Conservation (phyloP, 2,888 invertebrate species). For the Tineola bisselliella region DNA sequence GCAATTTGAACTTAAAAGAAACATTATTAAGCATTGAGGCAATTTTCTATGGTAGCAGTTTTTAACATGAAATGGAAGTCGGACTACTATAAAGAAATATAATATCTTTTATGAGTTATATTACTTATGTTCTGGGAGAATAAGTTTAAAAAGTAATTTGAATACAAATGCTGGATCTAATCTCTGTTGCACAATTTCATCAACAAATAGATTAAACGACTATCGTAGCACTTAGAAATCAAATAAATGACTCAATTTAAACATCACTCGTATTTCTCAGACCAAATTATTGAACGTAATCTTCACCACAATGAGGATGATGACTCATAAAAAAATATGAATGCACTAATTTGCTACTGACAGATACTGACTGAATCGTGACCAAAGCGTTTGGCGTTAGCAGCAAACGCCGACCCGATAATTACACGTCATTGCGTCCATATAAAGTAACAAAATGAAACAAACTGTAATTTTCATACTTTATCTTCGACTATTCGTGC, state of each 20-base stretch:
- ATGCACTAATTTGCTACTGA: constrained; percentile 34
- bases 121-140: too few relatives aligned
- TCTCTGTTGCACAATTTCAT: neutral
- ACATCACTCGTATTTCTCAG: constrained; percentile 26
- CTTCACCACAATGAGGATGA: constrained; percentile 43
- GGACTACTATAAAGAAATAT: too few relatives aligned
- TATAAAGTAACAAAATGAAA: constrained; percentile 35
- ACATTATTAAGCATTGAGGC: too few relatives aligned
- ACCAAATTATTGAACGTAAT: constrained; percentile 35
- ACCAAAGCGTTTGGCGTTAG: constrained; percentile 33
- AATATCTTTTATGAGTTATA: too few relatives aligned
- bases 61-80: too few relatives aligned
- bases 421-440: constrained; percentile 29
- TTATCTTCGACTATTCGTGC: too few relatives aligned
- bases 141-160: too few relatives aligned
- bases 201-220: neutral
- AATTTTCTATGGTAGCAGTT: too few relatives aligned
- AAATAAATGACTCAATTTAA: constrained; percentile 35
- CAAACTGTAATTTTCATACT: constrained; percentile 19
- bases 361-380: constrained; percentile 33
- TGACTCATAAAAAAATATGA: constrained; percentile 34
- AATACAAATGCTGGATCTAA: too few relatives aligned
- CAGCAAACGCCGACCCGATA: constrained; percentile 28
- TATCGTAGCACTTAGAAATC: constrained; percentile 10
- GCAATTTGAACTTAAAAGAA: neutral